These are phyloP conservation scores for Sylvietta virens DNA, from an alignment of 2,113 vertebrate genomes.

Conservation along the genomic window DNA sequence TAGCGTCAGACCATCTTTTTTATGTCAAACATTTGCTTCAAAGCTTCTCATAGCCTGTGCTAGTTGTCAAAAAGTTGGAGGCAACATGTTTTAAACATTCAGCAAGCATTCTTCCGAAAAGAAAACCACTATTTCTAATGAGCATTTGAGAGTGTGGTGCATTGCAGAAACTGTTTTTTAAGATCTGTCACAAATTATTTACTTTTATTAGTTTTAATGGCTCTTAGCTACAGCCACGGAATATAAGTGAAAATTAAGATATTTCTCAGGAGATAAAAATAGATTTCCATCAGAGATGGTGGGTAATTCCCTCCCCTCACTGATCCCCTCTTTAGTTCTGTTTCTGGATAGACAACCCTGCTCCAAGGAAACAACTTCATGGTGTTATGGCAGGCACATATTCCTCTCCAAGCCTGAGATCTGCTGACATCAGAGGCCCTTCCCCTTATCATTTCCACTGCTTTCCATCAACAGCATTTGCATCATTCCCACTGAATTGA, in stretches of 20 bases:
- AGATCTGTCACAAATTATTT: conserved; percentile 80
- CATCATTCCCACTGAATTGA: neutral
- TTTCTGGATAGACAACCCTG: neutral
- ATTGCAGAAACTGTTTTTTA: conserved; percentile 76
- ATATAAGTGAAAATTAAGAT: conserved; percentile 82
- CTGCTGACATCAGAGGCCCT: neutral
- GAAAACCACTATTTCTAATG: conserved; percentile 74
- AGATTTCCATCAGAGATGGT: conserved; percentile 54
- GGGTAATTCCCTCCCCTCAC: neutral
- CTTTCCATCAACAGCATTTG: neutral
- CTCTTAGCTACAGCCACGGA: conserved; percentile 71
- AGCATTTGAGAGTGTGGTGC: conserved; percentile 60
- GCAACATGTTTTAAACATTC: conserved; percentile 72
- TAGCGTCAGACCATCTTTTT: conserved; percentile 60
- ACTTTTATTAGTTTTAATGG: conserved; percentile 82
- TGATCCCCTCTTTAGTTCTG: neutral
- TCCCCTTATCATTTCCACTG: neutral
- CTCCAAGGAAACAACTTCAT: neutral
- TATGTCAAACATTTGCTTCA: conserved; percentile 69
- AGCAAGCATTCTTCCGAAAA: conserved; percentile 64
- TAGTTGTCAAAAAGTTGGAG: conserved; percentile 70
- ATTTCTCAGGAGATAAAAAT: conserved; percentile 74
- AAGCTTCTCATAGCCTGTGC: conserved; percentile 63
- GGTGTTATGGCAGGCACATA: neutral
- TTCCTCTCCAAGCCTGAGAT: neutral